These are phyloP conservation scores for Pyrocoelia pectoralis DNA, from an alignment of 2,888 invertebrate genomes.

Conservation along the genomic window DNA sequence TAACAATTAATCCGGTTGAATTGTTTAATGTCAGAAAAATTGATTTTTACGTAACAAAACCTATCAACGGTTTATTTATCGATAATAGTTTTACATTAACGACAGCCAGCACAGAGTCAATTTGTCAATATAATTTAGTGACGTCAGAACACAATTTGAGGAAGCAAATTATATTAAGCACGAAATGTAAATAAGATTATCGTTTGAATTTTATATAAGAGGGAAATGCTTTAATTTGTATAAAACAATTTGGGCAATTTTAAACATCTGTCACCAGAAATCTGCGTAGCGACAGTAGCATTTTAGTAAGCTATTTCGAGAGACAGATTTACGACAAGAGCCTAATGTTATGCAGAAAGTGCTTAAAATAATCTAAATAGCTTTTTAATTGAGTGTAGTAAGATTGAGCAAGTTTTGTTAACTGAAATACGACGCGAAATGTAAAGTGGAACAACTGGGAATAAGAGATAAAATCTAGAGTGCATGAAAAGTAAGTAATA, in stretches of 20 bases:
- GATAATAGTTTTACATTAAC: too few relatives aligned
- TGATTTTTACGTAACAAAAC: too few relatives aligned
- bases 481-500: constrained; percentile 40
- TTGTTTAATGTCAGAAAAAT: too few relatives aligned
- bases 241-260: constrained; percentile 50
- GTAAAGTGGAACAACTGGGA: constrained; percentile 34
- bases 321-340: constrained; percentile 39
- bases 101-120: too few relatives aligned
- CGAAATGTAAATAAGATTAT: constrained; percentile 45
- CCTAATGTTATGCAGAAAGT: constrained; percentile 45
- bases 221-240: constrained; percentile 48
- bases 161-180: too few relatives aligned
- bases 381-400: constrained; percentile 48
- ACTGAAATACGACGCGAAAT: constrained; percentile 37
- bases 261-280: constrained; percentile 45
- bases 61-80: too few relatives aligned
- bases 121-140: too few relatives aligned
- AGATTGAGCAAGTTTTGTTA: constrained; percentile 41
- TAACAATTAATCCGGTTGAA: too few relatives aligned
- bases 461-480: constrained; percentile 43
- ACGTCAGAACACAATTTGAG: too few relatives aligned
- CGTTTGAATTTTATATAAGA: constrained; percentile 49
- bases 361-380: constrained; percentile 50
- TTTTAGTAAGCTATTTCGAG: constrained; percentile 40
- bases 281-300: constrained; percentile 34